Percentiles rank a stretch among this genome's conserved stretches.
Evolutionary conservation across 2,113 vertebrate genomes (phyloP).

Genomic region (Balaeniceps rex): DNA sequence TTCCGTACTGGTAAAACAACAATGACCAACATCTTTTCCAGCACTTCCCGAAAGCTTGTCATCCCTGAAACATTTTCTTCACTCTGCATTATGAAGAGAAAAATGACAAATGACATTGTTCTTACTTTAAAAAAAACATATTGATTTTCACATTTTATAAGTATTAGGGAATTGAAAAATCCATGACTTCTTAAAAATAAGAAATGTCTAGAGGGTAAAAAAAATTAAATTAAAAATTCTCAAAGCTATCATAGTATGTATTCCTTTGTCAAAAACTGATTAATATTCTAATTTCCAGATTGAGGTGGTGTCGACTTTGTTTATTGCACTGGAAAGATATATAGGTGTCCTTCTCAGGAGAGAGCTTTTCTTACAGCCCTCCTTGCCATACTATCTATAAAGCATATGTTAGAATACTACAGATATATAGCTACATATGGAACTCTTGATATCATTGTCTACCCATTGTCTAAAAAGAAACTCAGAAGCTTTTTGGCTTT

Average conservation of each 20-base stretch:
- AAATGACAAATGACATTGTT: neutral
- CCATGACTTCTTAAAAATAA: neutral
- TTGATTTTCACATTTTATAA: neutral
- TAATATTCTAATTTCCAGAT: neutral
- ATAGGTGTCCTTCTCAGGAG: neutral
- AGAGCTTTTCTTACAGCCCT: neutral
- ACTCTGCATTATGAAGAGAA: conserved; percentile 71
- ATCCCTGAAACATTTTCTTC: conserved; percentile 97
- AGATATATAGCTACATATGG: neutral
- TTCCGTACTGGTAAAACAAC: conserved; percentile 96
- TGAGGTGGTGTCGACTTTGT: neutral
- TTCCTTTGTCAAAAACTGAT: neutral
- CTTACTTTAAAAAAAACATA: neutral
- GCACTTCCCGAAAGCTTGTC: conserved; percentile 95
- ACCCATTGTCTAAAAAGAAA: no score
- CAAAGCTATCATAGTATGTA: neutral
- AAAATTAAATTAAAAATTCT: neutral
- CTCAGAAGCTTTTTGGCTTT: neutral
- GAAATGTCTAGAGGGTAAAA: neutral
- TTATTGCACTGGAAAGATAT: neutral
- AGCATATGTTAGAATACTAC: neutral
- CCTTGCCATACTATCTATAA: neutral
- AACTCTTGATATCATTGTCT: neutral
- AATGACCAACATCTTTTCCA: conserved; percentile 98
- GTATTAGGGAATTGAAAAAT: neutral